Conservation (phyloP, 2,888 invertebrate genomes). For the Oxystoma pomonae region DNA sequence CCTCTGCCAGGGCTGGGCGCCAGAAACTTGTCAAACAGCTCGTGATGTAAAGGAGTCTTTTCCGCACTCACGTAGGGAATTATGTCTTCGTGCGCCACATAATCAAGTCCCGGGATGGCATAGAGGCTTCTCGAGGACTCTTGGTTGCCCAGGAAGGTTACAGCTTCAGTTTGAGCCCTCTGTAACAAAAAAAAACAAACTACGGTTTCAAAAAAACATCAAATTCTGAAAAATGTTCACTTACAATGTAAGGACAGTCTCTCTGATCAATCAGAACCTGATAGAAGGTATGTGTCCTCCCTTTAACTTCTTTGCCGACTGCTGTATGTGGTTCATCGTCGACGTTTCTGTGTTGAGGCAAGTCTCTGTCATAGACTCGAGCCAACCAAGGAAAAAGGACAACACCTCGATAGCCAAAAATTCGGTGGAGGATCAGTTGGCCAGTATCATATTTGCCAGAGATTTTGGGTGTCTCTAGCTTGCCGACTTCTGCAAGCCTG, state of each 20-base stretch:
- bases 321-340: conserved; percentile 41
- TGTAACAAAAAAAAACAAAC: conserved; percentile 44
- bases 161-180: conserved; percentile 98
- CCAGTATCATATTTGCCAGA: conserved; percentile 94
- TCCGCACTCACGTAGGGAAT: conserved; percentile 91
- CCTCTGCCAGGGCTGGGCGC: conserved; percentile 71
- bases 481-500: conserved; percentile 93
- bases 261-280: conserved; percentile 96
- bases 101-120: conserved; percentile 95
- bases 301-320: conserved; percentile 83
- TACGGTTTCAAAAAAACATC: neutral
- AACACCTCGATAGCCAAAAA: conserved; percentile 97
- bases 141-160: conserved; percentile 94
- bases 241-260: conserved; percentile 94
- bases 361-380: conserved; percentile 89
- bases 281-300: conserved; percentile 91
- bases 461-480: conserved; percentile 79
- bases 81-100: conserved; percentile 97
- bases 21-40: conserved; percentile 94
- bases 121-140: conserved; percentile 92
- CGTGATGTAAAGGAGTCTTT: conserved; percentile 86
- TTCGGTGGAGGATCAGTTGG: conserved; percentile 91
- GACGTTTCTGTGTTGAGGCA: conserved; percentile 51
- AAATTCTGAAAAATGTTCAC: conserved; percentile 40
- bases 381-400: conserved; percentile 97